Percentiles rank a stretch among this genome's conserved stretches.
Evolutionary conservation across 35 echinoderm and acorn worm genomes (phyloP).

Genomic region (Diadema setosum): DNA sequence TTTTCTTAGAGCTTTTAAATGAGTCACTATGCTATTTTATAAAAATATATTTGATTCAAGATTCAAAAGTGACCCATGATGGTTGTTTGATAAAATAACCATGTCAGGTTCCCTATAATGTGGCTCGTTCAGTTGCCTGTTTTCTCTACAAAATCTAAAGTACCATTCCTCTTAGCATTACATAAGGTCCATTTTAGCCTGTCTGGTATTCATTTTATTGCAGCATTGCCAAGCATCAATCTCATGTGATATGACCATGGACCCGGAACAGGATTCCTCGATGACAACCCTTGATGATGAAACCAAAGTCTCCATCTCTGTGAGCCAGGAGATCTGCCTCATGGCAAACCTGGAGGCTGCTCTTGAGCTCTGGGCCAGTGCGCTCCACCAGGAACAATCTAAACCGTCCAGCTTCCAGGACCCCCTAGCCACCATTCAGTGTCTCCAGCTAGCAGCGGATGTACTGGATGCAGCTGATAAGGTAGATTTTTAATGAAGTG

Average conservation of each 20-base stretch:
- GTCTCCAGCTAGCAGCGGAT: constrained; percentile 49
- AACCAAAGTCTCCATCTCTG: background rate
- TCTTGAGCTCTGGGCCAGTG: constrained; percentile 59
- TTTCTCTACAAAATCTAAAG: background rate
- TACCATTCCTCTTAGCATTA: background rate
- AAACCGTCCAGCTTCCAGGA: constrained; percentile 27
- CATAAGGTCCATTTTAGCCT: background rate
- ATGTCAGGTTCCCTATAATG: background rate
- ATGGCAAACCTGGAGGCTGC: constrained; percentile 49
- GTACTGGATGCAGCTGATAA: constrained; percentile 9
- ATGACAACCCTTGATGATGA: background rate
- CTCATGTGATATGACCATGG: background rate
- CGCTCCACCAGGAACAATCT: background rate
- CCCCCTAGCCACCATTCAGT: background rate
- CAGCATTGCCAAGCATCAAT: background rate
- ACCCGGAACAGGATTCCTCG: background rate
- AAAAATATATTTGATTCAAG: too few relatives aligned
- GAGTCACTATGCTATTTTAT: too few relatives aligned
- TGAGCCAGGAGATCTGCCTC: background rate
- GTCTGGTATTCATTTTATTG: background rate
- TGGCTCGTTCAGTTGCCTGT: background rate
- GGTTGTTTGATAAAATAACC: background rate
- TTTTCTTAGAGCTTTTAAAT: too few relatives aligned
- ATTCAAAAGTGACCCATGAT: background rate
- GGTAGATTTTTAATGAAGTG: too few relatives aligned